A percentile compares a stretch with the other conserved stretches of the same genome.
Conservation (phyloP, 2,888 invertebrate species). For the Chesias legatella region DNA sequence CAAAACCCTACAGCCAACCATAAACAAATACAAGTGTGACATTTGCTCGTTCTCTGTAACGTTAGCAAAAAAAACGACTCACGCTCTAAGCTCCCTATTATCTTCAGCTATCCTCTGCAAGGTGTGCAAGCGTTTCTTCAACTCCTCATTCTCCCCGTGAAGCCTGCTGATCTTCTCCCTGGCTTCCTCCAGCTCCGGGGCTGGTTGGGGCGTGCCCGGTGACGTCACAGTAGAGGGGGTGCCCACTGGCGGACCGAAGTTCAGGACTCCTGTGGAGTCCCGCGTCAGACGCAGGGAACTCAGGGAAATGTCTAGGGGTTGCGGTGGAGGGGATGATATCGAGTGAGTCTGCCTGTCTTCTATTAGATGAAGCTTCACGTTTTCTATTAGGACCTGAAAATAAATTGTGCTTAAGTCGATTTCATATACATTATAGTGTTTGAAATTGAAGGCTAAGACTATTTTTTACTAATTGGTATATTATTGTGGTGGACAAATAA, state of each 20-base stretch:
- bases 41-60: too few relatives aligned
- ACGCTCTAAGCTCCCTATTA: constrained; percentile 75
- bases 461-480: too few relatives aligned
- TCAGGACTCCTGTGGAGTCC: constrained; percentile 86
- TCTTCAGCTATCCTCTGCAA: constrained; percentile 78
- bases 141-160: constrained; percentile 71
- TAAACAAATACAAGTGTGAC: too few relatives aligned
- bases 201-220: constrained; percentile 50
- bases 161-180: constrained; percentile 59
- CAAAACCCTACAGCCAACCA: too few relatives aligned
- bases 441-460: too few relatives aligned
- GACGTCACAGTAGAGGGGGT: constrained; percentile 47
- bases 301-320: constrained; percentile 88
- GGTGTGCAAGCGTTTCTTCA: constrained; percentile 67
- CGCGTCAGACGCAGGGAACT: constrained; percentile 85
- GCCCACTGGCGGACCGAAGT: constrained; percentile 82
- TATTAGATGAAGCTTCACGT: constrained; percentile 86
- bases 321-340: constrained; percentile 88
- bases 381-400: constrained; percentile 85
- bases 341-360: constrained; percentile 92
- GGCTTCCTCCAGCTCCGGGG: constrained; percentile 69
- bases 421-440: too few relatives aligned
- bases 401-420: too few relatives aligned
- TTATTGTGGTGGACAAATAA: too few relatives aligned
- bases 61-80: constrained; percentile 38